Percentiles rank a stretch among this genome's conserved stretches.
Conservation (phyloP, 2,797 vertebrate genomes). For the Cyclura pinguis region DNA sequence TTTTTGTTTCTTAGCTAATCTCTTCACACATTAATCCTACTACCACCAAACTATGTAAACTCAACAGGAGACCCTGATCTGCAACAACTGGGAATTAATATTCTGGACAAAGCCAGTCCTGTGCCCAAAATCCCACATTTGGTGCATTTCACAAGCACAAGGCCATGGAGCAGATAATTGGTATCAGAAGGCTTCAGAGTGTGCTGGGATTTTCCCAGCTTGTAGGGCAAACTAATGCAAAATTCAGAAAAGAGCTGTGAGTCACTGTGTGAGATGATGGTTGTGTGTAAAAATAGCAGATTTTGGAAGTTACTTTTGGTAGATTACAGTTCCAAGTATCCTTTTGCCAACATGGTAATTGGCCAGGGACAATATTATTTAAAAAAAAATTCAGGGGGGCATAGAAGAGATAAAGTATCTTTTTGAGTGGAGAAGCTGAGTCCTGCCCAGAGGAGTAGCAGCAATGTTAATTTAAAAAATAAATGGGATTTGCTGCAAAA, state of each 20-base stretch:
- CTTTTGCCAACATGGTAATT: too few species aligned
- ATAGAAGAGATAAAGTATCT: too few species aligned
- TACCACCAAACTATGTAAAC: not conserved
- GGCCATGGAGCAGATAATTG: not conserved
- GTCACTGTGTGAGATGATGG: not conserved
- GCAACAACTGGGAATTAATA: not conserved
- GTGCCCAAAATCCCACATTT: not conserved
- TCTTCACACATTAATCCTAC: not conserved
- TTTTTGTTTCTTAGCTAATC: not conserved
- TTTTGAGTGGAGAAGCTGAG: too few species aligned
- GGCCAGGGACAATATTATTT: too few species aligned
- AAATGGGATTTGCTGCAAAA: too few species aligned
- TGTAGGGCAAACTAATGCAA: not conserved
- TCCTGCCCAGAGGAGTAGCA: too few species aligned
- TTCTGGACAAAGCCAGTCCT: not conserved
- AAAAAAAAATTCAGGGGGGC: too few species aligned
- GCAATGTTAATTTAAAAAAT: too few species aligned
- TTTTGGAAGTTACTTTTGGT: not conserved
- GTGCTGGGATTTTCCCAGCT: not conserved
- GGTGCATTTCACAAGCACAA: not conserved
- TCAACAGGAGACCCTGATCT: not conserved
- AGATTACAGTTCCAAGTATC: not conserved
- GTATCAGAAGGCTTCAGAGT: not conserved
- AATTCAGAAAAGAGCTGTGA: not conserved
- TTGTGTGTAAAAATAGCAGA: not conserved